Evolutionary conservation across 2,888 invertebrate species (phyloP).

Genomic region (Operophtera brumata): DNA sequence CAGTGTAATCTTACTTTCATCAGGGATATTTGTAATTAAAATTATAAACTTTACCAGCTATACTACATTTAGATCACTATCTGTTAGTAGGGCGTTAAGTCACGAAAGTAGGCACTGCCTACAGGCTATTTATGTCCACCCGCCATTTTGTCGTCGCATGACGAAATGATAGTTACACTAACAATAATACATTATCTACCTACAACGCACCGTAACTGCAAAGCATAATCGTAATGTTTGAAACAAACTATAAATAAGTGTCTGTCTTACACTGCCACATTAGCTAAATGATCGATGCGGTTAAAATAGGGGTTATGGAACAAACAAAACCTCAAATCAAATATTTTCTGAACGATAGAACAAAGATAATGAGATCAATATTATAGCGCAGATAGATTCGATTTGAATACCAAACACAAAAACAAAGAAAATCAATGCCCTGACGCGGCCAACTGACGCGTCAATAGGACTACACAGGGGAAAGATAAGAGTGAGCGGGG

Average conservation of each 20-base stretch:
- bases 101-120: constrained; percentile 56
- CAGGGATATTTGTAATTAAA: background rate
- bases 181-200: constrained; percentile 21
- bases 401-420: constrained; percentile 61
- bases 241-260: background rate
- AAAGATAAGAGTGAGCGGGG: constrained; percentile 57
- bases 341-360: constrained; percentile 6
- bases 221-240: background rate
- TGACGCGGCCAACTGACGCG: constrained; percentile 70
- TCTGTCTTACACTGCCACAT: background rate
- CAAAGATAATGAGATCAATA: constrained; percentile 47
- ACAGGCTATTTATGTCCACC: constrained; percentile 62
- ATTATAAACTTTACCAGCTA: background rate
- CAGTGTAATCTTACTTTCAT: constrained; percentile 1
- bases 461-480: constrained; percentile 64
- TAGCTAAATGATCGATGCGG: background rate
- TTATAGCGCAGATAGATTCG: constrained; percentile 54
- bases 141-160: constrained; percentile 74
- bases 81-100: constrained; percentile 60
- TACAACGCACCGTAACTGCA: constrained; percentile 4
- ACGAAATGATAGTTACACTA: constrained; percentile 54
- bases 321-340: constrained; percentile 1
- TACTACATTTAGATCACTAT: constrained; percentile 37
- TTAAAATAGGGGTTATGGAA: background rate
- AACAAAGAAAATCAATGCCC: constrained; percentile 66